phyloP scores from a whole-genome alignment of 92 coral and sea anemone species.

The Umimayanthus kanabou region DNA sequence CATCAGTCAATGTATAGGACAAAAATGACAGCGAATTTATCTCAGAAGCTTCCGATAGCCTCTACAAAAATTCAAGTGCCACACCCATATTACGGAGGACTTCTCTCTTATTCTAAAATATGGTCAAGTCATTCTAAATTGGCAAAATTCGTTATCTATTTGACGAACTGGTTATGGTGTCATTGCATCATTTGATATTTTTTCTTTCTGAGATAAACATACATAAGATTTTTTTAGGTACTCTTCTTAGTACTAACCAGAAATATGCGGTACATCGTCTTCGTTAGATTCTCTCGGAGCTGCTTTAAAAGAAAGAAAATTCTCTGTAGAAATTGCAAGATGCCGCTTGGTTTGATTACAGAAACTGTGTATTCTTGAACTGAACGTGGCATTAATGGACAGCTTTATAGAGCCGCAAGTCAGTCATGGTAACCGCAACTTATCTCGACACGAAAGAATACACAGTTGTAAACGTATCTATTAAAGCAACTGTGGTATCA shows the following conservation, averaged over 20 bases:
- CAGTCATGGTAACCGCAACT: not conserved
- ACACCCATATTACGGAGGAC: not conserved
- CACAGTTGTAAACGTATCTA: too few species aligned
- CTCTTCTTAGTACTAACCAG: not conserved
- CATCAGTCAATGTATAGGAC: not conserved
- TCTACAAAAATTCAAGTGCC: not conserved
- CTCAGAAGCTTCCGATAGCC: not conserved
- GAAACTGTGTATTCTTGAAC: too few species aligned
- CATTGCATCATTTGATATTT: not conserved
- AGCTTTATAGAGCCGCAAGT: too few species aligned
- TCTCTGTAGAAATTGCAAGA: too few species aligned
- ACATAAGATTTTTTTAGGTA: not conserved
- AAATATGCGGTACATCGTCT: not conserved
- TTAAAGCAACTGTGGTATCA: not conserved
- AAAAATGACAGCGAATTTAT: not conserved
- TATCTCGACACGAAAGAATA: too few species aligned
- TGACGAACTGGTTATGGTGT: not conserved
- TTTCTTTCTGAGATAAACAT: not conserved
- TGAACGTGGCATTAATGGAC: not conserved
- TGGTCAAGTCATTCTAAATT: conserved; percentile 13
- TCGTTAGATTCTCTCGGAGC: not conserved
- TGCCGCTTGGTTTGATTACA: too few species aligned
- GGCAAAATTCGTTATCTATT: not conserved
- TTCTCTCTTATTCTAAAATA: not conserved
- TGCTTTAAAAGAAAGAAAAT: too few species aligned